Percentiles rank a stretch among this genome's conserved stretches.
These are phyloP conservation scores for Campodea augens DNA, from an alignment of 1,140 invertebrate genomes.

Conservation along the genomic window DNA sequence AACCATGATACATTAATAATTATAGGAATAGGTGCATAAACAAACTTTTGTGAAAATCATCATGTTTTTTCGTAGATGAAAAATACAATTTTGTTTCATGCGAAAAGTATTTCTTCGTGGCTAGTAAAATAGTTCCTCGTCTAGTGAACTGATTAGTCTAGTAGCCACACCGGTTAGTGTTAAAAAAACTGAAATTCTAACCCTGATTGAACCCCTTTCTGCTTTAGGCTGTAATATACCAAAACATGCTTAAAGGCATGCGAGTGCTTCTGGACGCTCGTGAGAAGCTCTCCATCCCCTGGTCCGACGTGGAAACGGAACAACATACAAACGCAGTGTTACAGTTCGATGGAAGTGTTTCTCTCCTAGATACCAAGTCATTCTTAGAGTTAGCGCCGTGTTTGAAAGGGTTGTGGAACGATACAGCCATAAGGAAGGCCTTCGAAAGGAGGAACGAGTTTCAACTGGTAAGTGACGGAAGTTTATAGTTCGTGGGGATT, in stretches of 20 bases:
- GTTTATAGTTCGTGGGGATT: too few relatives aligned
- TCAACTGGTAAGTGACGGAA: conserved; percentile 89
- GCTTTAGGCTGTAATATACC: conserved; percentile 76
- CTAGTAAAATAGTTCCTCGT: too few relatives aligned
- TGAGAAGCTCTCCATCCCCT: conserved; percentile 78
- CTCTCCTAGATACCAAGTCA: conserved; percentile 47
- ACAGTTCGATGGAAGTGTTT: conserved; percentile 46
- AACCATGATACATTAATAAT: too few relatives aligned
- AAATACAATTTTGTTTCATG: too few relatives aligned
- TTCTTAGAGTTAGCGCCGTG: conserved; percentile 67
- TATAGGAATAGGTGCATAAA: too few relatives aligned
- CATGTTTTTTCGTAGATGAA: too few relatives aligned
- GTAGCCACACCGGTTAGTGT: too few relatives aligned
- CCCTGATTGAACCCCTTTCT: too few relatives aligned
- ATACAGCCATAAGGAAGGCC: conserved; percentile 67
- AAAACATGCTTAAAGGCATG: conserved; percentile 86
- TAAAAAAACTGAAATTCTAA: too few relatives aligned
- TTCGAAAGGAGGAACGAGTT: conserved; percentile 85
- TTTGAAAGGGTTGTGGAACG: conserved; percentile 68
- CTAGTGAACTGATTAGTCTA: too few relatives aligned
- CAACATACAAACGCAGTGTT: conserved; percentile 52
- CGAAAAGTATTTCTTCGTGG: too few relatives aligned
- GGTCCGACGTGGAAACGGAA: conserved; percentile 47
- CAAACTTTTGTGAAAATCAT: too few relatives aligned
- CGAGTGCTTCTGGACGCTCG: conserved; percentile 88